Evolutionary conservation across 2,113 vertebrate genomes (phyloP).

Genomic region (Tragelaphus scriptus): DNA sequence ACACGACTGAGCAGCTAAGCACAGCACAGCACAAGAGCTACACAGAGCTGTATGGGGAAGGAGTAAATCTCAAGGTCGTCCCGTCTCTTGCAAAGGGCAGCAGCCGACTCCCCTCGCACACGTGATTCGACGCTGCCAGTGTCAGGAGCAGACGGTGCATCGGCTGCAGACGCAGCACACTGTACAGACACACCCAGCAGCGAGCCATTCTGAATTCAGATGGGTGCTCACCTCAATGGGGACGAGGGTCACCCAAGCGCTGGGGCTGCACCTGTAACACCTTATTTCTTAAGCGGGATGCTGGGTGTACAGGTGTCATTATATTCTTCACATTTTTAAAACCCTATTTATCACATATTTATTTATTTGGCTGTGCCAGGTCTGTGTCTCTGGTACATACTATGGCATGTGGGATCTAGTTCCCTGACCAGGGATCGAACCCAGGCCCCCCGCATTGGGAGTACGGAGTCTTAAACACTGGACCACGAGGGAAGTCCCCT

Average conservation of each 20-base stretch:
- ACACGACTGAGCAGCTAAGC: accelerated
- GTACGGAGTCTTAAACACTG: background rate
- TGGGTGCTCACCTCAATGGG: accelerated
- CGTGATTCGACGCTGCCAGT: accelerated
- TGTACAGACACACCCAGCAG: accelerated
- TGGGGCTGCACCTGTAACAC: background rate
- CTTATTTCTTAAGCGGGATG: background rate
- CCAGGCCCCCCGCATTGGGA: background rate
- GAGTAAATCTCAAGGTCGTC: background rate
- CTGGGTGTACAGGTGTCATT: accelerated
- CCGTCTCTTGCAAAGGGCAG: accelerated
- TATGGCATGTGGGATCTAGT: background rate
- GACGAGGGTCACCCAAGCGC: accelerated
- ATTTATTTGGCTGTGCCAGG: background rate
- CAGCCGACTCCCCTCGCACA: accelerated
- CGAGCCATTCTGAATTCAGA: background rate
- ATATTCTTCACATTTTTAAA: background rate
- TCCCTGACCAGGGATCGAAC: background rate
- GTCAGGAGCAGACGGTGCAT: accelerated
- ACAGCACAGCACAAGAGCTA: background rate
- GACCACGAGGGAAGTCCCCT: background rate
- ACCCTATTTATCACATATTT: background rate
- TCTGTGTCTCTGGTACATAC: background rate
- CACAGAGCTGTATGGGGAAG: accelerated
- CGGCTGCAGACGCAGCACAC: too few species aligned